Base-by-base conservation (phyloP, 2,113 vertebrate genomes). In the Apteryx mantelli region DNA sequence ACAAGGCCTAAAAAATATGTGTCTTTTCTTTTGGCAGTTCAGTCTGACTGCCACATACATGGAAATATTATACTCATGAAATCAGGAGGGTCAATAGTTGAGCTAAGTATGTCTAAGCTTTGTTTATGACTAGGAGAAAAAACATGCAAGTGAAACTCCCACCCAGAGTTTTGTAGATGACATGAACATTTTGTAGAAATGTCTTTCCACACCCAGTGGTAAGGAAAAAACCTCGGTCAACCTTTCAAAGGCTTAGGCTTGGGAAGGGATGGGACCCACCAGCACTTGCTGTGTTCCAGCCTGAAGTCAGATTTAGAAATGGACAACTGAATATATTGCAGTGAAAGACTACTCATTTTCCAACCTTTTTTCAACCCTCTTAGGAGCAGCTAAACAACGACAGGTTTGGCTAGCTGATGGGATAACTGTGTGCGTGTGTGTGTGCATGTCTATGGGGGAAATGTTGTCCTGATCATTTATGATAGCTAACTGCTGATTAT, bases 191-290 rank as follows among this genome's bases (percentile, higher is more conserved):
- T 91, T 82, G 58, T 44, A 70, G 77, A n/a, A 82, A 89, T 70
- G 78, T 92, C 77, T 87, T 38, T 93, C 89, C 93, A 87, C 95
- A 81, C 82, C 95, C 94, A 81, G 82, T 63, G 84, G 78, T 70
- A 55, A 94, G 78, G 65, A 79, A 85, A 61, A 87, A 74, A 85
- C 2, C 44, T 42, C 40, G 19, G 50, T 64, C 58, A 22, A 13
- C 74, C 40, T 83, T 94, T 55, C 66, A 89, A 61, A 95, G 53
- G 53, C 48, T 95, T 36, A 73, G 40, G 16, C 32, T 65, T 40
- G 91, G 88, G 61, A 94, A 80, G 86, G 69, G 80, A 75, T 65
- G 58, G 68, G 68, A 69, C 66, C 83, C 73, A 81, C 46, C 79
- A 94, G 40, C 46, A 9, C 28, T 84, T 76, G 52, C 77, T 64